These are phyloP conservation scores for Mellivora capensis DNA, from an alignment of 2,113 vertebrate species.

Conservation along the genomic window DNA sequence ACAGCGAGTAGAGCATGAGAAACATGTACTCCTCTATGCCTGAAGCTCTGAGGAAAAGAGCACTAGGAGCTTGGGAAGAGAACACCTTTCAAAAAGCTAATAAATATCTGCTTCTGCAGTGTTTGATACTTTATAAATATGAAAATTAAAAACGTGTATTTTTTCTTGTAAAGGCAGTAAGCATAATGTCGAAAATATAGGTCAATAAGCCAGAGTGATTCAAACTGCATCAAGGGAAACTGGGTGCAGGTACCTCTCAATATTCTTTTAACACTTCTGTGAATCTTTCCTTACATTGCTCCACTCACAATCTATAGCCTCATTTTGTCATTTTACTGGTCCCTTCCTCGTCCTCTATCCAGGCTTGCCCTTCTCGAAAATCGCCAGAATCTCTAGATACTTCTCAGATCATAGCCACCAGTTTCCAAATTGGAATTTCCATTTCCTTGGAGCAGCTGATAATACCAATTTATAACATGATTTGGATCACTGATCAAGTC, in stretches of 20 bases:
- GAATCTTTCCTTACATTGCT: not conserved
- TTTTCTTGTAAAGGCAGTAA: slow-evolving; percentile 13
- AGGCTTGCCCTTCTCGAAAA: not conserved
- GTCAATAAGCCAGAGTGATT: not conserved
- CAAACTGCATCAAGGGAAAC: not conserved
- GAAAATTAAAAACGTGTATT: not conserved
- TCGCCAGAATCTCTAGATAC: not conserved
- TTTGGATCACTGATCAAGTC: not conserved
- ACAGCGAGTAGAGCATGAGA: not conserved
- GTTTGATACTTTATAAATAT: not conserved
- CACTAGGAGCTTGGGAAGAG: not conserved
- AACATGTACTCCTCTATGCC: not conserved
- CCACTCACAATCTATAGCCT: not conserved
- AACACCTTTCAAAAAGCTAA: not conserved
- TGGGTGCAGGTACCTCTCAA: not conserved
- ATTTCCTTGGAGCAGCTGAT: not conserved
- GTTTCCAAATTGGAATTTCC: not conserved
- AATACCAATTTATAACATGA: not conserved
- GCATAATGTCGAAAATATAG: not conserved
- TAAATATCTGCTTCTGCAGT: not conserved
- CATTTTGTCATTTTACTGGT: not conserved
- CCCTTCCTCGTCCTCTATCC: not conserved
- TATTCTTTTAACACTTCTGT: not conserved
- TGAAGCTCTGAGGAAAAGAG: not conserved
- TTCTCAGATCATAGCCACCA: not conserved